Evolutionary conservation across 1,140 invertebrate species (phyloP), one percentile per base, ranked within the genome.

Genomic region (Fragariocoptes setiger): DNA sequence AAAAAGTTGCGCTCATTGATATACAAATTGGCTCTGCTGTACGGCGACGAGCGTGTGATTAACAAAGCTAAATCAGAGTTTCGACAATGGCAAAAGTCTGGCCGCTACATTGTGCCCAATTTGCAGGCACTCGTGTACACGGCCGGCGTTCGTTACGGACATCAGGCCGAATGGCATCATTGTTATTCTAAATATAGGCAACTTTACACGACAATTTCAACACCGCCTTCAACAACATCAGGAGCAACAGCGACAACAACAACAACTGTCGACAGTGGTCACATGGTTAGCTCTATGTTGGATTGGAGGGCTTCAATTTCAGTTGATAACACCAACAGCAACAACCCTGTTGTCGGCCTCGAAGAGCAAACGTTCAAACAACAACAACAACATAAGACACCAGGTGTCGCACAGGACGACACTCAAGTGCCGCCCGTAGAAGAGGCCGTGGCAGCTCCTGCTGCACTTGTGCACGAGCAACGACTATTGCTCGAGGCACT

Each of bases 81-180:
- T 49, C 55, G 65, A 37, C 60, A 63, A 38, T 75, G 71, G 71
- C 72, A 71, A 42, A 37, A 40, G 3, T 38, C 43, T 19, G n/a
- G 22, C 21, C 21, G 21, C 17, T 38, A 53, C 52, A 17, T 65
- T 74, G 60, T 67, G 13, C 65, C 71, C 1, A 72, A 75, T 53
- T 59, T 76, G n/a, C 61, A 71, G 37, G 66, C 68, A 51, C 67
- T 72, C 14, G 66, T 76, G 20, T 78, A 77, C 50, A 65, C 66
- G 18, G 69, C 72, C 35, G 76, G 72, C 53, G 54, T 70, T 12
- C 65, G 65, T 47, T 69, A 70, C 48, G 74, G 74, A 0, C 65
- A 65, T 0, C 63, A 68, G 40, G 54, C 59, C 8, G 74, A 75
- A 49, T 80, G 76, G 76, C 62, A 69, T 35, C 63, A 68, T 52